These are phyloP conservation scores for Drosophila borealis DNA, from an alignment of 2,888 invertebrate species.

Conservation along the genomic window DNA sequence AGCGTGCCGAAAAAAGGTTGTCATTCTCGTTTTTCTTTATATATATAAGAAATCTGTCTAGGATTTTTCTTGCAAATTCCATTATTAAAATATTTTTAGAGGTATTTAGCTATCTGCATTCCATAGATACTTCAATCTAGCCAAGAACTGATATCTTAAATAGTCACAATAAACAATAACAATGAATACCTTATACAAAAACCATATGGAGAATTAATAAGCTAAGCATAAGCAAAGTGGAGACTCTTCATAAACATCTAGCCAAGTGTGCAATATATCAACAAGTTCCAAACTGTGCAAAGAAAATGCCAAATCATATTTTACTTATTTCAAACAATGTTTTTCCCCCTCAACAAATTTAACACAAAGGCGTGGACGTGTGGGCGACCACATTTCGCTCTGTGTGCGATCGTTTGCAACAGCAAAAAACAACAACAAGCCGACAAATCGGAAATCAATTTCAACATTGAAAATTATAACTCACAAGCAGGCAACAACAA, in stretches of 20 bases:
- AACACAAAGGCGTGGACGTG: conserved; percentile 57
- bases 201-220: conserved; percentile 45
- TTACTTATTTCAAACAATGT: conserved; percentile 59
- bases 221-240: conserved; percentile 27
- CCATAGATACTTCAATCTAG: not conserved
- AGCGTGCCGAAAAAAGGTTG: no score
- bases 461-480: conserved; percentile 69
- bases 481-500: conserved; percentile 37
- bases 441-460: conserved; percentile 74
- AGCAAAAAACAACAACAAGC: conserved; percentile 36
- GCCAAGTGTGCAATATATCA: conserved; percentile 31
- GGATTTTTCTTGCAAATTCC: not conserved
- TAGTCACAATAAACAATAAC: conserved; percentile 13
- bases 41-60: no score
- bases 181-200: not conserved
- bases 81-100: not conserved
- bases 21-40: no score
- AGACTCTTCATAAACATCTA: conserved; percentile 24
- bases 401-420: conserved; percentile 49
- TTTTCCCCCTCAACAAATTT: conserved; percentile 20
- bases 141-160: not conserved
- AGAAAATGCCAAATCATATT: conserved; percentile 68
- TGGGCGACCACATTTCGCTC: conserved; percentile 61
- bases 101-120: not conserved
- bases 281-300: conserved; percentile 33